Evolutionary conservation across 2,888 invertebrate species (phyloP).

Genomic region (Eristalis intricaria): DNA sequence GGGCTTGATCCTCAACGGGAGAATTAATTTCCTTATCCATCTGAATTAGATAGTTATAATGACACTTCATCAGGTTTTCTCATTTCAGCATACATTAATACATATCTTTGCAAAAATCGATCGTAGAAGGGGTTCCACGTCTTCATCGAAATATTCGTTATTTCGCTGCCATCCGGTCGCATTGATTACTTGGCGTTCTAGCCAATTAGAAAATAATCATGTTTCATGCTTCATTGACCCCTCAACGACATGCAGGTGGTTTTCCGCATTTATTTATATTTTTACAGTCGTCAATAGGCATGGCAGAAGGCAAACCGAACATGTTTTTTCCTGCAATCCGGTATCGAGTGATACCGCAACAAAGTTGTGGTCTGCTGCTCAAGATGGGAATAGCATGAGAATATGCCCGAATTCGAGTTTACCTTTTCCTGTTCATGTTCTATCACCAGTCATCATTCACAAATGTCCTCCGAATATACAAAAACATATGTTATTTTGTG

Average conservation of each 20-base stretch:
- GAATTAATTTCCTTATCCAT: no score
- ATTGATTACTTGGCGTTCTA: neutral
- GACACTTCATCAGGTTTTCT: no score
- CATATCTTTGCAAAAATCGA: no score
- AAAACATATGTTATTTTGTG: neutral
- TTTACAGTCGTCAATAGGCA: neutral
- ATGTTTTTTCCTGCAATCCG: neutral
- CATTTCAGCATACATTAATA: no score
- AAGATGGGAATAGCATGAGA: neutral
- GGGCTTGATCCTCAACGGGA: no score
- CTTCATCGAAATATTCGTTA: neutral
- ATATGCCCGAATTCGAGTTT: neutral
- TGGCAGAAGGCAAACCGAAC: neutral
- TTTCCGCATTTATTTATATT: neutral
- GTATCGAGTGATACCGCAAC: neutral
- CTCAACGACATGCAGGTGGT: neutral
- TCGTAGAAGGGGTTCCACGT: no score
- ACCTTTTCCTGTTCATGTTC: neutral
- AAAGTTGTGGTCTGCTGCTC: neutral
- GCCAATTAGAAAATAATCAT: neutral
- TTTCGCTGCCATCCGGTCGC: neutral
- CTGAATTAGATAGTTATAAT: no score
- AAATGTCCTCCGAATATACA: neutral
- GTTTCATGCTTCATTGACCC: neutral
- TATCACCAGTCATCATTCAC: neutral